phyloP scores from a whole-genome alignment of 1,140 invertebrate genomes.

The Bombus sylvicola region DNA sequence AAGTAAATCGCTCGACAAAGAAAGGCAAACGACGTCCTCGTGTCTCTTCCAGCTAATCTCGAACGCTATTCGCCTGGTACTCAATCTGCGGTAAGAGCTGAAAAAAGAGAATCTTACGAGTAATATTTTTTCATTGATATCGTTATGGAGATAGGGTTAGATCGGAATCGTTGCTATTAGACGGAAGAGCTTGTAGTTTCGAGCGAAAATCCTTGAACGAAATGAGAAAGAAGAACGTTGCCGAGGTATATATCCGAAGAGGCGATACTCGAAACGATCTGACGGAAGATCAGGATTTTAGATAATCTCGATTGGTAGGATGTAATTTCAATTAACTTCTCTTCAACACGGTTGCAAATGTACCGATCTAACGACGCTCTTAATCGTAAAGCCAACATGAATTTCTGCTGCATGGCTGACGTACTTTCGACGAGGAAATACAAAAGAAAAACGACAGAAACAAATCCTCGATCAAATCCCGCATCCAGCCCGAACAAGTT shows the following conservation, averaged over 20 bases:
- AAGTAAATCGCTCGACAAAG: slow-evolving; percentile 2
- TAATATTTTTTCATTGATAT: neutral
- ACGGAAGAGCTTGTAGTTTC: neutral
- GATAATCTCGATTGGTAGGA: no score
- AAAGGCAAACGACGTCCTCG: neutral
- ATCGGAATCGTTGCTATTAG: neutral
- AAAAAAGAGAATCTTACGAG: neutral
- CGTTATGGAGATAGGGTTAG: neutral
- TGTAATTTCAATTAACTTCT: no score
- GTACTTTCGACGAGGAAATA: neutral
- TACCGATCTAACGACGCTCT: neutral
- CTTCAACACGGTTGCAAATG: neutral
- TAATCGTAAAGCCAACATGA: neutral
- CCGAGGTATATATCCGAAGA: neutral
- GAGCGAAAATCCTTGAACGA: neutral
- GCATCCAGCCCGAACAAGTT: slow-evolving; percentile 2
- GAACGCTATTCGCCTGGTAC: neutral
- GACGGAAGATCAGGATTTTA: no score
- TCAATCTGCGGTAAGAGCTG: neutral
- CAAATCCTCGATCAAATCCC: slow-evolving; percentile 20
- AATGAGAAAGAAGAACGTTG: neutral
- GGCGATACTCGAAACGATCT: neutral
- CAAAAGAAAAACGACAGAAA: neutral
- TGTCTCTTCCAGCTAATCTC: neutral
- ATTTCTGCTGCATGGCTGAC: neutral